These are phyloP conservation scores for Pygoscelis adeliae DNA, from an alignment of 2,113 vertebrate species.

Conservation along the genomic window DNA sequence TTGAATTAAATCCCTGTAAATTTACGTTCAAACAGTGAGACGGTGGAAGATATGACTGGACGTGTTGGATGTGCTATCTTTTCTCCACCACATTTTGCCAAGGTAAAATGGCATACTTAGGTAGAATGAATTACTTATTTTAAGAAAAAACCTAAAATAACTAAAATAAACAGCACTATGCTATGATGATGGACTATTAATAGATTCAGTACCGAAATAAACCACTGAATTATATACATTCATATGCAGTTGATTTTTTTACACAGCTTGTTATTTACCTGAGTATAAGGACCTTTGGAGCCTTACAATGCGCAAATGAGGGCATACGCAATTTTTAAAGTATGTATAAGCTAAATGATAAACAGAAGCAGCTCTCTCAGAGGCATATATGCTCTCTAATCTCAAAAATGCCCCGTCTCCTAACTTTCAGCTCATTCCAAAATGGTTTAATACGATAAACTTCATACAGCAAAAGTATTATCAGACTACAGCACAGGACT, in stretches of 20 bases:
- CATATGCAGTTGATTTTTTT: not conserved
- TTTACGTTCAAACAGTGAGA: not conserved
- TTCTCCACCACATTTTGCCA: not conserved
- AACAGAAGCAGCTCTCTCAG: not conserved
- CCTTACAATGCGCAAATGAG: not conserved
- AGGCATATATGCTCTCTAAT: not conserved
- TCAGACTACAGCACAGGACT: not conserved
- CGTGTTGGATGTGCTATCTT: not conserved
- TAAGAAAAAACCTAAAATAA: not conserved
- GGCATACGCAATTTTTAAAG: not conserved
- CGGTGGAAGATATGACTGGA: not conserved
- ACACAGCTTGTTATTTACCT: not conserved
- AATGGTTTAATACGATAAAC: not conserved
- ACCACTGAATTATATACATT: conserved; percentile 33
- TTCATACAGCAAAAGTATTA: not conserved
- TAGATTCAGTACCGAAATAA: not conserved
- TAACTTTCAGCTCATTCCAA: not conserved
- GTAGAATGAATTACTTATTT: conserved; percentile 1
- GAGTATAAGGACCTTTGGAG: not conserved
- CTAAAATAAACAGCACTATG: not conserved
- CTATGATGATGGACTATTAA: not conserved
- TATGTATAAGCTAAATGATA: not conserved
- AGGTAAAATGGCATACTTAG: not conserved
- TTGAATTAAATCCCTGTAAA: conserved; percentile 18
- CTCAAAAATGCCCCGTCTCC: not conserved